Conservation (phyloP, 2,888 invertebrate species). For the Drosophila austrosaltans region DNA sequence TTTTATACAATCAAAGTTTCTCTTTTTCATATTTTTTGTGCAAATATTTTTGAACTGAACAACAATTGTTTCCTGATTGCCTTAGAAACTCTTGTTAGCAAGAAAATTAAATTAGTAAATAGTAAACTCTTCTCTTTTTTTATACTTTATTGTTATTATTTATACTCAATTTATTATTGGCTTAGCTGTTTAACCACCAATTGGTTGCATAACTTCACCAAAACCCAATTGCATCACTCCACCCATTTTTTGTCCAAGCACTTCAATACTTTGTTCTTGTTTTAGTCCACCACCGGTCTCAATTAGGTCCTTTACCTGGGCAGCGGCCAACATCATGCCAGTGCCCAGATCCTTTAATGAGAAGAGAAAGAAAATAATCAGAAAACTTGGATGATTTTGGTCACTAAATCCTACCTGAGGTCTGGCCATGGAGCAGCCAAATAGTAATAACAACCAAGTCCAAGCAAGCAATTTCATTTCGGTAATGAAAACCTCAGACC, state of each 20-base stretch:
- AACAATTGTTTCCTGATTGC: too few species aligned
- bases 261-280: slow-evolving; percentile 59
- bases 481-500: not conserved
- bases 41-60: too few species aligned
- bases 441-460: slow-evolving; percentile 6
- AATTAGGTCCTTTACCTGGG: slow-evolving; percentile 61
- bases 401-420: slow-evolving; percentile 33
- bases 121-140: too few species aligned
- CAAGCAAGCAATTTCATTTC: slow-evolving; percentile 13
- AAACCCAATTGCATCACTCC: slow-evolving; percentile 57
- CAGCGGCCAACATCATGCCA: slow-evolving; percentile 53
- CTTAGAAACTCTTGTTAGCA: too few species aligned
- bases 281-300: slow-evolving; percentile 66
- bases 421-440: not conserved
- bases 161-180: not conserved
- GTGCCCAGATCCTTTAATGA: slow-evolving; percentile 57
- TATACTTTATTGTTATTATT: too few species aligned
- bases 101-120: too few species aligned
- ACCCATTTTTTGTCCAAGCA: slow-evolving; percentile 56
- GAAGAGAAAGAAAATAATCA: not conserved
- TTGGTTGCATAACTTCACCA: slow-evolving; percentile 62
- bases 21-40: too few species aligned
- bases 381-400: not conserved
- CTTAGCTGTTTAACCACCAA: not conserved
- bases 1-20: too few species aligned